Conservation (phyloP, 2,113 vertebrate species). For the Tretioscincus oriximinensis region DNA sequence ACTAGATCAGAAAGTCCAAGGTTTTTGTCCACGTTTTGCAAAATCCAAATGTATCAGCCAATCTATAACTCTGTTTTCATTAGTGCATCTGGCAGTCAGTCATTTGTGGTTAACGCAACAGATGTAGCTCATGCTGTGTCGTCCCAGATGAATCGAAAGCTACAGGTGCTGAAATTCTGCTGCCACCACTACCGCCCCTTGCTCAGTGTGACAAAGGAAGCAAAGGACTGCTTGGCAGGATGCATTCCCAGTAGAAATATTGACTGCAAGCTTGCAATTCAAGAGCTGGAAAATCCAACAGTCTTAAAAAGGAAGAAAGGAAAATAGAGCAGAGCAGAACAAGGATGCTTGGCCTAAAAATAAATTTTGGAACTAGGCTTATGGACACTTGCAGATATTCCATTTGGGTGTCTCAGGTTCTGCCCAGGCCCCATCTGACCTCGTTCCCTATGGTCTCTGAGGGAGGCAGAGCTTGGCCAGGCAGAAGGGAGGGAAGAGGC, state of each 20-base stretch:
- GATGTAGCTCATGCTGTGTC: not conserved
- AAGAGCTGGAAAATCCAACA: no score
- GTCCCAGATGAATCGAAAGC: not conserved
- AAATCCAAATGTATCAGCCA: not conserved
- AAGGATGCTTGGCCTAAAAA: not conserved
- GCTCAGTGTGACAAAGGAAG: not conserved
- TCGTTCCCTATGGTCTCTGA: no score
- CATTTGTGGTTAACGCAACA: not conserved
- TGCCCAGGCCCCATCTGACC: no score
- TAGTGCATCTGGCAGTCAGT: not conserved
- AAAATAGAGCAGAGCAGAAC: not conserved
- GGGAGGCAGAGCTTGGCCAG: no score
- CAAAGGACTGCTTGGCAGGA: not conserved
- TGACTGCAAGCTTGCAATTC: not conserved
- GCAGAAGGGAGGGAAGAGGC: no score
- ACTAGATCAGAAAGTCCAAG: not conserved
- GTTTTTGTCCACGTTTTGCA: not conserved
- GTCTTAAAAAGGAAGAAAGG: not conserved
- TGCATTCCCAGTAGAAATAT: not conserved
- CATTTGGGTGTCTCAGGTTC: not conserved
- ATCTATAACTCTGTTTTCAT: slow-evolving; percentile 7
- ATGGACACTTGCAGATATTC: not conserved
- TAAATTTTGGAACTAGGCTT: not conserved
- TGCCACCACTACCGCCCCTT: not conserved
- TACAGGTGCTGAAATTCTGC: not conserved